phyloP scores from a whole-genome alignment of 2,113 vertebrate genomes.

The Lucifuga dentata region DNA sequence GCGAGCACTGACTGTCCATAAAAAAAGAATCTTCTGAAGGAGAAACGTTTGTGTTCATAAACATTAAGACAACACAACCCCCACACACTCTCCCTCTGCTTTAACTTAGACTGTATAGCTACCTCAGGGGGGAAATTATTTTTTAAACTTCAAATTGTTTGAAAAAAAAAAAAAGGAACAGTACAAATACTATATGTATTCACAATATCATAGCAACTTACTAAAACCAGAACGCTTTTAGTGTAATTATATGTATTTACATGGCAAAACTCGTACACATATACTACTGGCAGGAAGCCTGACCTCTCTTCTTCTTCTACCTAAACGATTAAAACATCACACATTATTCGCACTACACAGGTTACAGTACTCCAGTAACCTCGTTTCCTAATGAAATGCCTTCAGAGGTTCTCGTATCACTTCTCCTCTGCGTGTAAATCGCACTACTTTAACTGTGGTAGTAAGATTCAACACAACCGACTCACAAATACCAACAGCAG shows the following conservation, averaged over 20 bases:
- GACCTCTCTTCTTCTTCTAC: slow-evolving; percentile 56
- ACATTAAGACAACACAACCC: slow-evolving; percentile 77
- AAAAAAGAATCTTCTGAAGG: slow-evolving; percentile 71
- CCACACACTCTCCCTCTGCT: slow-evolving; percentile 47
- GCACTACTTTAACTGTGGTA: slow-evolving; percentile 20
- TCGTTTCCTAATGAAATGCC: slow-evolving; percentile 34
- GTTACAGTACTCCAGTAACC: slow-evolving; percentile 57
- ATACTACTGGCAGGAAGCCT: slow-evolving; percentile 68
- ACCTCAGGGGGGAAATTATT: slow-evolving; percentile 39
- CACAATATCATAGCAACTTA: slow-evolving; percentile 83
- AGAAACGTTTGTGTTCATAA: slow-evolving; percentile 76
- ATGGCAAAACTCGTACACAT: slow-evolving; percentile 62
- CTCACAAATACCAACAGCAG: slow-evolving; percentile 61
- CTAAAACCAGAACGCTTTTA: slow-evolving; percentile 76
- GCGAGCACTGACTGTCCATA: slow-evolving; percentile 77
- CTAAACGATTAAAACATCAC: slow-evolving; percentile 69
- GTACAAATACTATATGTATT: slow-evolving; percentile 81
- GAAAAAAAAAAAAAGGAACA: slow-evolving; percentile 47
- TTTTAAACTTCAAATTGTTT: slow-evolving; percentile 62
- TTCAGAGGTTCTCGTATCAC: slow-evolving; percentile 28
- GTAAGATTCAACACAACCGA: slow-evolving; percentile 48
- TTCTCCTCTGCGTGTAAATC: slow-evolving; percentile 33
- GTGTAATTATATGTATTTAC: slow-evolving; percentile 81
- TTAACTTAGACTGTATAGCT: slow-evolving; percentile 69
- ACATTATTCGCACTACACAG: slow-evolving; percentile 62